Base-by-base conservation (phyloP, 2,113 vertebrate genomes). In the Passer montanus region DNA sequence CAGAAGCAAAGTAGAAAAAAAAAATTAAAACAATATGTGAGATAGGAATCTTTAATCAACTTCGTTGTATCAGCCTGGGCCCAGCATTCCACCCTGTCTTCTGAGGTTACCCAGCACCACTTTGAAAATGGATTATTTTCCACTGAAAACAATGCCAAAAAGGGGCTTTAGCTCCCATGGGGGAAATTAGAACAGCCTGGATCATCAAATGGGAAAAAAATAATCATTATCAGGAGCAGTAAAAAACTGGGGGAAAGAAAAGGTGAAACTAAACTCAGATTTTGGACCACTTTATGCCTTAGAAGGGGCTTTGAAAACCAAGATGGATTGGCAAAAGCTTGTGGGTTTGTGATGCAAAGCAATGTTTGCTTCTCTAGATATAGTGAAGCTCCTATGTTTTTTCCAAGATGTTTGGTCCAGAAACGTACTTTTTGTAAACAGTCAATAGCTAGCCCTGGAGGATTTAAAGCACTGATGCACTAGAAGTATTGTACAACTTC, bases 41-140 rank as follows among this genome's bases (percentile, higher is more conserved):
- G 95, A 97, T 95, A 96, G 58, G 64, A 96, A 97, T 96, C 97
- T 97, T 93, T 94, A 96, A 95, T 88, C 87, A 68, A 89, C 69
- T 63, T 95, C 1, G 6, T 84, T 58, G 72, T 94, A 84, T 92
- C 96, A 93, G 70, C 52, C 91, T 46, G 50, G 69, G 67, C 53
- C 73, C n/a, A 89, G 67, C 79, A 95, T 96, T 96, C 84, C 92
- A 75, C 47, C 83, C 72, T 19, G 72, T 93, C 77, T 87, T 97
- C 93, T 63, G 92, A 97, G 85, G 92, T 96, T 96, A 97, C 81
- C 58, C 79, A 96, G 94, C 50, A 90, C 28, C 67, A 91, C 92
- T 97, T 95, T 97, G 94, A 95, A 98, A 97, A 97, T 39, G 94
- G 80, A 98, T 95, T 92, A 84, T 94, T 97, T 97, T 96, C 92